A percentile compares a stretch with the other conserved stretches of the same genome.
These are phyloP conservation scores for Cygnus atratus DNA, from an alignment of 2,113 vertebrate genomes.

Conservation along the genomic window DNA sequence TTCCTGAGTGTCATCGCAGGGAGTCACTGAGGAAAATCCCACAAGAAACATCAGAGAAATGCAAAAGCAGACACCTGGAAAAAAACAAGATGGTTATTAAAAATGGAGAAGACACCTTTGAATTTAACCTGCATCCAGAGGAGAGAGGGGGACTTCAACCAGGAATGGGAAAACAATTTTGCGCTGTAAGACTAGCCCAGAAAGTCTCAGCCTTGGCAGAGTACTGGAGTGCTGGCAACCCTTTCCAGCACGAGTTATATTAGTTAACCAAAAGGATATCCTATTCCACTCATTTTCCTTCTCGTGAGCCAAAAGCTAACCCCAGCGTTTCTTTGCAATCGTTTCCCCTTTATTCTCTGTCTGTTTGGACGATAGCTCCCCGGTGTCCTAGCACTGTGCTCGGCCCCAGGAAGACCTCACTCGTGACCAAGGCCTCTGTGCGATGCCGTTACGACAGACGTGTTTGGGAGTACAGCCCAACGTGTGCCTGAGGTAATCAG, in stretches of 20 bases:
- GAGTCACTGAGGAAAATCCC: constrained; percentile 5
- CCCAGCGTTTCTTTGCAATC: accelerated
- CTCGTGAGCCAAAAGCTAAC: not conserved
- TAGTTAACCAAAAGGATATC: not conserved
- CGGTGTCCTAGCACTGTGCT: not conserved
- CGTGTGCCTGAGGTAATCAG: not conserved
- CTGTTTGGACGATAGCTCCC: not conserved
- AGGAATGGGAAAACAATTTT: constrained; percentile 12
- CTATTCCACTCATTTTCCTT: not conserved
- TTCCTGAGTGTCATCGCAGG: not conserved
- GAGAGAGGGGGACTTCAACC: not conserved
- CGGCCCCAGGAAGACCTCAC: not conserved
- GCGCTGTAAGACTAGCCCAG: not conserved
- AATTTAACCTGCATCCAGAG: not conserved
- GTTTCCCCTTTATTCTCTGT: not conserved
- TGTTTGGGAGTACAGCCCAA: not conserved
- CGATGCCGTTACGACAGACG: accelerated
- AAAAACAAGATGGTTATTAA: not conserved
- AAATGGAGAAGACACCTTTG: not conserved
- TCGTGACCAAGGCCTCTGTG: not conserved
- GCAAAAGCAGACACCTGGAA: constrained; percentile 3
- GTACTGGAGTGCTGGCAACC: not conserved
- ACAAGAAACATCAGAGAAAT: not conserved
- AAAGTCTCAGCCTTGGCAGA: not conserved
- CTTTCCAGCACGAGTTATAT: not conserved